Conservation (phyloP, 2,797 vertebrate species). For the Sebastes matsubarae region DNA sequence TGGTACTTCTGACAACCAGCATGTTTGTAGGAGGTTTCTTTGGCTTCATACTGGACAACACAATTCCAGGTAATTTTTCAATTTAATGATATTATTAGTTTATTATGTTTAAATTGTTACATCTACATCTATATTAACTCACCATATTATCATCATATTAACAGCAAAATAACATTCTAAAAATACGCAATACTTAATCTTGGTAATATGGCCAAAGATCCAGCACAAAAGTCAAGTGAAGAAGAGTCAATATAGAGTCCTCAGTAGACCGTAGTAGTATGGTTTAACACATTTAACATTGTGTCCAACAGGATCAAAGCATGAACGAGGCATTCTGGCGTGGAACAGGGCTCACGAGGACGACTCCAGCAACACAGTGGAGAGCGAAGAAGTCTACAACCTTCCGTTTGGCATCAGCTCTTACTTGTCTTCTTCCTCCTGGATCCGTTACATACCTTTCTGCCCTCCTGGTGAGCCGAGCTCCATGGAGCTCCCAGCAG, state of each 20-base stretch:
- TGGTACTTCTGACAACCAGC: conserved; percentile 93
- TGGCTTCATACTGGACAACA: conserved; percentile 95
- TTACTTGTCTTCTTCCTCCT: conserved; percentile 77
- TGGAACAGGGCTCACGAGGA: conserved; percentile 87
- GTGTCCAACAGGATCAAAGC: conserved; percentile 84
- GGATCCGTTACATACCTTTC: conserved; percentile 85
- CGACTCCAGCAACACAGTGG: conserved; percentile 68
- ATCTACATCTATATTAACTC: neutral
- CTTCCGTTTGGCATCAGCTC: conserved; percentile 90
- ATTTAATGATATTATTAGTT: neutral
- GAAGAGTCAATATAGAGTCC: neutral
- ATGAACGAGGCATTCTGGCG: conserved; percentile 88
- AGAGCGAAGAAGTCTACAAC: conserved; percentile 84
- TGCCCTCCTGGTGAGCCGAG: conserved; percentile 79
- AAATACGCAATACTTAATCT: neutral
- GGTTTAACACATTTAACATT: conserved; percentile 13
- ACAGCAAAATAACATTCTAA: neutral
- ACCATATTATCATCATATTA: neutral
- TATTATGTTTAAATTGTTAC: neutral
- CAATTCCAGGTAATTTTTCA: conserved; percentile 87
- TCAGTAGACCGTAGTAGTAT: neutral
- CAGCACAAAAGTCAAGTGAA: neutral
- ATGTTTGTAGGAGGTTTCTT: conserved; percentile 98
- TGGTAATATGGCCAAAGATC: neutral
- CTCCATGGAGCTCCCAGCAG: conserved; percentile 27